Percentiles rank a stretch among this genome's conserved stretches.
phyloP scores from a whole-genome alignment of 2,888 invertebrate species.

The Chaitophorus viminalis region DNA sequence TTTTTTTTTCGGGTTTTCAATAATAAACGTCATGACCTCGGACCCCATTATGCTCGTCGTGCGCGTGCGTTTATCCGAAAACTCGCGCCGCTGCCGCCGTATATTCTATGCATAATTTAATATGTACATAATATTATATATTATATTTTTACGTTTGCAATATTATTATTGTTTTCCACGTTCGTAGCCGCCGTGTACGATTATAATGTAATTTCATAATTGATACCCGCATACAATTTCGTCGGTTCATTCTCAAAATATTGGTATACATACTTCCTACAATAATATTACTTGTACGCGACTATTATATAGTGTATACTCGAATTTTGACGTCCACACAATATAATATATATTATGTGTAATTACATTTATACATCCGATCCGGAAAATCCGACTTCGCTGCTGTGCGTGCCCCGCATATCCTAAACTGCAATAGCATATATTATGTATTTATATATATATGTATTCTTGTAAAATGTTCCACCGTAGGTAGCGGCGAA shows the following conservation, averaged over 20 bases:
- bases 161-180: neutral
- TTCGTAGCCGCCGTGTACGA: neutral
- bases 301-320: too few species aligned
- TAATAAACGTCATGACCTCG: neutral
- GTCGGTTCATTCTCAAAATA: too few species aligned
- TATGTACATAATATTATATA: neutral
- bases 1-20: neutral
- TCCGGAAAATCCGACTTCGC: neutral
- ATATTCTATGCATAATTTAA: neutral
- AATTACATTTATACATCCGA: neutral
- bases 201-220: neutral
- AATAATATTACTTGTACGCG: too few species aligned
- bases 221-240: neutral
- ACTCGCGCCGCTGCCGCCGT: neutral
- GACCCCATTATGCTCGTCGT: neutral
- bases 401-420: neutral
- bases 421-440: too few species aligned
- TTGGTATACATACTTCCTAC: too few species aligned
- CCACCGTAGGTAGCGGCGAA: constrained; percentile 10
- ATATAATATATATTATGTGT: neutral
- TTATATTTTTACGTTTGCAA: neutral
- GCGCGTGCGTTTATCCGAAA: neutral
- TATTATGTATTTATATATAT: neutral
- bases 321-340: too few species aligned
- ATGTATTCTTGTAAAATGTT: neutral